Percentiles rank a stretch among this genome's conserved stretches.
These are phyloP conservation scores for Anolis apletophallus DNA, from an alignment of 2,797 vertebrate genomes.

Conservation along the genomic window DNA sequence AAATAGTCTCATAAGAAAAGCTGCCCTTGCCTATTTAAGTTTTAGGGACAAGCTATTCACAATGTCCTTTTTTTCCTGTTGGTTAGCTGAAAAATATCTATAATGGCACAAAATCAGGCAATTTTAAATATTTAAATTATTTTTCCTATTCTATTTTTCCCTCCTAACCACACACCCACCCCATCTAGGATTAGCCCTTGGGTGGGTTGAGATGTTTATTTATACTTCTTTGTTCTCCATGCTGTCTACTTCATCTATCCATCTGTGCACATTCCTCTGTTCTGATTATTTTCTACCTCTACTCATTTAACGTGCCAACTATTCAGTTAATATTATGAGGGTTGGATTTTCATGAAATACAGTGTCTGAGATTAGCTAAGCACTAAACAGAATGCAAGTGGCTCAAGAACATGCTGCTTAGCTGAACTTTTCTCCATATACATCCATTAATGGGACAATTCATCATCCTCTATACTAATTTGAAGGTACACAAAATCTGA, in stretches of 20 bases:
- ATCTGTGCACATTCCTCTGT: not conserved
- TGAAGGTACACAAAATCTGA: not conserved
- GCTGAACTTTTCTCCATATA: not conserved
- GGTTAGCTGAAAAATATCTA: not conserved
- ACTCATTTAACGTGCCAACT: not conserved
- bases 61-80: not conserved
- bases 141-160: not conserved
- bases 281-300: not conserved
- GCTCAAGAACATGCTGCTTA: not conserved
- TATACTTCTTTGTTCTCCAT: not conserved
- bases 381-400: not conserved
- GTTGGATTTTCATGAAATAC: not conserved
- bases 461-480: not conserved
- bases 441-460: not conserved
- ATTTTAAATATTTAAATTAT: no score
- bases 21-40: not conserved
- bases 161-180: not conserved
- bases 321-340: not conserved
- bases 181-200: not conserved
- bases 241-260: not conserved
- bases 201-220: not conserved
- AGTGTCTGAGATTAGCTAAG: not conserved
- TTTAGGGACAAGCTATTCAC: not conserved
- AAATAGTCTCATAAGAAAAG: not conserved
- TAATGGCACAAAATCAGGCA: not conserved